Evolutionary conservation across 2,888 invertebrate genomes (phyloP), one percentile per base, ranked within the genome.

Genomic region (Argyresthia goedartella): DNA sequence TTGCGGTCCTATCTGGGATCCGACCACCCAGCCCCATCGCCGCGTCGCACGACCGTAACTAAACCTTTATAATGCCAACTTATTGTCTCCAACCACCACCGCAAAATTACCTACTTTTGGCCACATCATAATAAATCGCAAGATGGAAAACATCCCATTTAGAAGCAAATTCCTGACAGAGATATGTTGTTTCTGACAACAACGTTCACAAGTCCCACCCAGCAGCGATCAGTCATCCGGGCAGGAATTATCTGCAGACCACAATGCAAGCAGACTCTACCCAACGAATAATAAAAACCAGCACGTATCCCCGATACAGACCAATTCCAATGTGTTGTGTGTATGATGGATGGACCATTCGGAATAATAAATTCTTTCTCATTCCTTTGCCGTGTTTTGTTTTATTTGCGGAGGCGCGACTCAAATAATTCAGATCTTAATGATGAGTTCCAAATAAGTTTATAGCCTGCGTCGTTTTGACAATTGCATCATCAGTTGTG

Each of bases 1-100:
- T 84, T 82, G 75, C 69, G 72, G 77, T 72, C 81, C 82, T 85
- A 85, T 85, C 85, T 81, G 67, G 69, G 82, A 81, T 82, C 85
- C 85, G 73, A 66, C 63, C 64, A 56, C 58, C 61, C 13, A 39
- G 41, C 52, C 9, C 47, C 48, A 33, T 59, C 59, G 55, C 54
- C 62, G 59, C 57, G 56, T 54, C 55, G 58, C 61, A 59, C 63
- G 59, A 62, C 62, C 60, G 57, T 51, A 34, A 15, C 46, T 7
- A 11, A 10, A 25, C 13, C 15, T 41, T 46, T 46, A 43, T 35
- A 50, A 44, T 14, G 11, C 6, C 25, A 42, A 44, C 46, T 33
- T 53, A 51, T 53, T 54, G 52, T 54, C 50, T 51, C 43, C 45
- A 51, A 34, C 45, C 54, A 54, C 52, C 33, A 52, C 52, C 48